These are phyloP conservation scores for Zosterops borbonicus DNA, from an alignment of 2,113 vertebrate species.

Conservation along the genomic window DNA sequence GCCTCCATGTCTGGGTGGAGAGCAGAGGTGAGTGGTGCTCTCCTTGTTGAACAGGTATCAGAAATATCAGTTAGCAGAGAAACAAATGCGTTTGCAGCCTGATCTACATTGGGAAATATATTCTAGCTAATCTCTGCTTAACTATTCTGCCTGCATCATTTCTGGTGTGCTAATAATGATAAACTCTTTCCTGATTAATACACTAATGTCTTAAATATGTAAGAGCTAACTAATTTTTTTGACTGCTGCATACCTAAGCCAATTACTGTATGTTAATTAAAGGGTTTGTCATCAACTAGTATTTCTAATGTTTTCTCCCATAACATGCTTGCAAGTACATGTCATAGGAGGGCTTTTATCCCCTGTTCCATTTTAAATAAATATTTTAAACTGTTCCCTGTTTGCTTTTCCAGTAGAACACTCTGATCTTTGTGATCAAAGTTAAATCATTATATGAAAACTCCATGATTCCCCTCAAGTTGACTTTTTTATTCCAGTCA, in stretches of 20 bases:
- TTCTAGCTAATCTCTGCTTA: slow-evolving; percentile 47
- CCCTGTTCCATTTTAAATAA: slow-evolving; percentile 7
- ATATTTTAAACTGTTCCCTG: slow-evolving; percentile 42
- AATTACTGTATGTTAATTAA: slow-evolving; percentile 61
- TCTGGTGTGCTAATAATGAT: slow-evolving; percentile 53
- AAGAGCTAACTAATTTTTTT: slow-evolving; percentile 65
- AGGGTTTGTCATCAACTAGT: slow-evolving; percentile 35
- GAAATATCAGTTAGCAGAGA: not conserved
- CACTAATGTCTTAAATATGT: slow-evolving; percentile 66
- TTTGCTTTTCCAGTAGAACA: slow-evolving; percentile 5
- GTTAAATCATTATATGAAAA: slow-evolving; percentile 3
- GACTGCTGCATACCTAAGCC: slow-evolving; percentile 23
- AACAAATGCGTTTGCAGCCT: not conserved
- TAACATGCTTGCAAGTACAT: slow-evolving; percentile 29
- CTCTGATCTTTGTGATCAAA: slow-evolving; percentile 64
- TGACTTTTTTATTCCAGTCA: not conserved
- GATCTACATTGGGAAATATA: not conserved
- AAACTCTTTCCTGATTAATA: slow-evolving; percentile 55
- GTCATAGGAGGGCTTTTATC: not conserved
- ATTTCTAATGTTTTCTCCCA: slow-evolving; percentile 18
- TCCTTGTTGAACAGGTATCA: not conserved
- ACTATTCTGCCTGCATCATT: slow-evolving; percentile 55
- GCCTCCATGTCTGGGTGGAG: not conserved
- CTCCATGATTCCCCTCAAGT: not conserved
- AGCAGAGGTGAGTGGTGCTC: not conserved